phyloP scores from a whole-genome alignment of 1,140 invertebrate genomes.

The Sarcophaga bullata region DNA sequence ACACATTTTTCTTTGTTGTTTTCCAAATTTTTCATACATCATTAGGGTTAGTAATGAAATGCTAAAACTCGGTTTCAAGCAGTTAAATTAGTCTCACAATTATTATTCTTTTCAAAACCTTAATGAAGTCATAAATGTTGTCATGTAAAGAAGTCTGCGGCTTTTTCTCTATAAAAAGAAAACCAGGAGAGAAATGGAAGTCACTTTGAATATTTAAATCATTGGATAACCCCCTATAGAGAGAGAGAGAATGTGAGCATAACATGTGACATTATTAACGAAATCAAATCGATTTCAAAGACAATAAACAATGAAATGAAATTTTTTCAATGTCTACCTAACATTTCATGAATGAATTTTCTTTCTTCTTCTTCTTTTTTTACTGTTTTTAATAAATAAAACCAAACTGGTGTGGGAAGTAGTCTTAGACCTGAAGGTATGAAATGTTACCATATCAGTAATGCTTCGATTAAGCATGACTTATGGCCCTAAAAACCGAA shows the following conservation, averaged over 20 bases:
- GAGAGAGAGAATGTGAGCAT: background rate
- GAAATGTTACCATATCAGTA: background rate
- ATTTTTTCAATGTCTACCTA: background rate
- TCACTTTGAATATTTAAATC: too few relatives aligned
- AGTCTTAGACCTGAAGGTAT: background rate
- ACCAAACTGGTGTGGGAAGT: background rate
- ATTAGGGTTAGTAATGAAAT: too few relatives aligned
- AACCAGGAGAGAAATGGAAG: too few relatives aligned
- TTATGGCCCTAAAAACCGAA: conserved; percentile 20
- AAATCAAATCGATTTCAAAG: background rate
- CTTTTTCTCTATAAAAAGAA: too few relatives aligned
- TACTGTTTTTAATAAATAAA: background rate
- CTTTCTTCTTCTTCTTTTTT: background rate
- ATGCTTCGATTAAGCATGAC: conserved; percentile 33
- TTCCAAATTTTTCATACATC: too few relatives aligned
- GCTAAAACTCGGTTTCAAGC: too few relatives aligned
- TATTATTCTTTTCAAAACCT: too few relatives aligned
- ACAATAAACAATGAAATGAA: background rate
- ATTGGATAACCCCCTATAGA: background rate
- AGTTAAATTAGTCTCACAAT: too few relatives aligned
- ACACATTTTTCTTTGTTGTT: too few relatives aligned
- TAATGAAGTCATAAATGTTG: too few relatives aligned
- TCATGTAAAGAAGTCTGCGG: too few relatives aligned
- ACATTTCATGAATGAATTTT: conserved; percentile 10
- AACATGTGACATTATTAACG: conserved; percentile 17